Conservation (phyloP, 1,140 invertebrate genomes). For the Mamestra configurata region DNA sequence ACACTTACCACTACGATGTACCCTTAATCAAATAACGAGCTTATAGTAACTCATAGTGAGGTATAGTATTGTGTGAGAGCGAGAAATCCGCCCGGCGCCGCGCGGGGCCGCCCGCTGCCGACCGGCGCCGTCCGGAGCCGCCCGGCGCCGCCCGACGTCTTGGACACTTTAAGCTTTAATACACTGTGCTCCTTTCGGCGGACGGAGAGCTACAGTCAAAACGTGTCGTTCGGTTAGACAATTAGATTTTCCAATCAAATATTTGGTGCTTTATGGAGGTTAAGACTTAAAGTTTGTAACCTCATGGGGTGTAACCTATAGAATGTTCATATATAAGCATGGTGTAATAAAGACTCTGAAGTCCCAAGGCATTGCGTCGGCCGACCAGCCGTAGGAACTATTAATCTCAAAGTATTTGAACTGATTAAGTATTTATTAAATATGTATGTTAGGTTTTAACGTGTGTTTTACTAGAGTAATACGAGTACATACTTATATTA, state of each 20-base stretch:
- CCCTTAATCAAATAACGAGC: constrained; percentile 33
- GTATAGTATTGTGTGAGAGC: constrained; percentile 24
- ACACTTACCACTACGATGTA: not conserved
- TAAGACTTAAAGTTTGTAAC: constrained; percentile 39
- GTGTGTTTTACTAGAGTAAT: constrained; percentile 10
- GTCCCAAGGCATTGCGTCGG: constrained; percentile 23
- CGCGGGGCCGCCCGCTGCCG: not conserved
- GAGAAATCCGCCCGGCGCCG: not conserved
- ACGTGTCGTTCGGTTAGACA: constrained; percentile 5
- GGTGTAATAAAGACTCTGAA: constrained; percentile 30
- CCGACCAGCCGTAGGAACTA: constrained; percentile 60
- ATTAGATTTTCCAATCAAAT: constrained; percentile 23
- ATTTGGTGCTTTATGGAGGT: constrained; percentile 41
- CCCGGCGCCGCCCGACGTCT: not conserved
- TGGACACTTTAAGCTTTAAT: constrained; percentile 35
- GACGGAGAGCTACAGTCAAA: constrained; percentile 1
- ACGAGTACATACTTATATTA: constrained; percentile 16
- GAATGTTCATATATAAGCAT: constrained; percentile 20
- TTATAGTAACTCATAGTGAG: constrained; percentile 45
- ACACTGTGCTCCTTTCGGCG: constrained; percentile 19
- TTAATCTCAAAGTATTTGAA: constrained; percentile 65
- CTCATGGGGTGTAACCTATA: constrained; percentile 35
- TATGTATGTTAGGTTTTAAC: constrained; percentile 53
- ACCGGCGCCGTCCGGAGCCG: not conserved
- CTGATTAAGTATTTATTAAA: constrained; percentile 54